A percentile compares a stretch with the other conserved stretches of the same genome.
phyloP scores from a whole-genome alignment of 2,797 vertebrate species.

The Hylomyscus alleni region DNA sequence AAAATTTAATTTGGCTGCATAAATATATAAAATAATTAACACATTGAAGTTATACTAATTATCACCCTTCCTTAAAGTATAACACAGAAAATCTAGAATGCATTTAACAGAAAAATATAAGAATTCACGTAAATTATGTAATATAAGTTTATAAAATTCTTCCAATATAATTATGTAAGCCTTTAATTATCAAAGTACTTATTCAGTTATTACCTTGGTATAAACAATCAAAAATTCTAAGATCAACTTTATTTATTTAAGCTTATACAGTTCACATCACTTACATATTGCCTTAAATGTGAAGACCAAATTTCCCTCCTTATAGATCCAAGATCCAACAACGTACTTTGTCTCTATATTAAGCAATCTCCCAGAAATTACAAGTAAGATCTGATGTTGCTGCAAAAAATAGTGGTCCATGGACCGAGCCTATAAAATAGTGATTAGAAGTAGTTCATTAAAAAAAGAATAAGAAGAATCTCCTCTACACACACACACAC shows the following conservation, averaged over 20 bases:
- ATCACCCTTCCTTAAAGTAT: background rate
- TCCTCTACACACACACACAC: no score
- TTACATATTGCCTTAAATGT: constrained; percentile 66
- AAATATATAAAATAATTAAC: background rate
- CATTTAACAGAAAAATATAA: background rate
- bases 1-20: background rate
- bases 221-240: background rate
- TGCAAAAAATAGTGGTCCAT: background rate
- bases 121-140: background rate
- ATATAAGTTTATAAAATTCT: constrained; percentile 17
- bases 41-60: constrained; percentile 45
- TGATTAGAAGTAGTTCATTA: constrained; percentile 31
- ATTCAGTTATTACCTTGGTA: background rate
- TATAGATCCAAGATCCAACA: constrained; percentile 74
- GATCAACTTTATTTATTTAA: constrained; percentile 27
- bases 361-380: background rate
- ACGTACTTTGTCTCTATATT: background rate
- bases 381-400: background rate
- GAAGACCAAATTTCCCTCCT: constrained; percentile 40
- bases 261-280: constrained; percentile 50
- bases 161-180: background rate
- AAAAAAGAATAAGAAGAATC: no score
- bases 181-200: constrained; percentile 36
- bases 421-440: constrained; percentile 68
- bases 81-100: background rate